Percentiles rank a stretch among this genome's conserved stretches.
Evolutionary conservation across 2,888 invertebrate genomes (phyloP).

Genomic region (Trypoxylon attenuatum): DNA sequence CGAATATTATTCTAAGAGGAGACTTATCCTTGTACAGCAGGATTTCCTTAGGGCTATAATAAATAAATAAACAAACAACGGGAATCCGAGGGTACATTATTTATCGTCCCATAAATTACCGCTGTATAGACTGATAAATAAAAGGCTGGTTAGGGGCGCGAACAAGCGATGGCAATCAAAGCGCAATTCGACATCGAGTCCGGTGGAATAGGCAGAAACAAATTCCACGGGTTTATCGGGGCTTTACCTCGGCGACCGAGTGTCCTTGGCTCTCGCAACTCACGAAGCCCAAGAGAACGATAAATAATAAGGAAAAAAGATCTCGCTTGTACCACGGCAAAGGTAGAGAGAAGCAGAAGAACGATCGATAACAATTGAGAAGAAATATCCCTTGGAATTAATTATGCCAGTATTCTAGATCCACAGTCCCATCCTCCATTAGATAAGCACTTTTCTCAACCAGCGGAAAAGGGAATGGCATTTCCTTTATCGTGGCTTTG

Average conservation of each 20-base stretch:
- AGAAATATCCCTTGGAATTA: slow-evolving; percentile 30
- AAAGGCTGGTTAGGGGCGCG: slow-evolving; percentile 44
- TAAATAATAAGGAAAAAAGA: slow-evolving; percentile 32
- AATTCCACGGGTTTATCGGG: slow-evolving; percentile 28
- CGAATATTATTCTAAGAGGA: too few species aligned
- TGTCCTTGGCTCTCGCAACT: slow-evolving; percentile 15
- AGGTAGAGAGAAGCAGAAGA: not conserved
- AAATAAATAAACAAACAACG: too few species aligned
- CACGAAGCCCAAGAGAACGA: slow-evolving; percentile 5
- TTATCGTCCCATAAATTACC: slow-evolving; percentile 48
- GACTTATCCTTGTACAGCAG: too few species aligned
- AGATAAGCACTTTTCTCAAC: slow-evolving; percentile 35
- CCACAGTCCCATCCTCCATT: too few species aligned
- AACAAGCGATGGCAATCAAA: slow-evolving; percentile 42
- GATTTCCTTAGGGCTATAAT: too few species aligned
- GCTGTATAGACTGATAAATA: slow-evolving; percentile 49
- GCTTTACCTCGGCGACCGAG: slow-evolving; percentile 21
- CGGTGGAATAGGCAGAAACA: slow-evolving; percentile 34
- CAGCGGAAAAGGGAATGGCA: slow-evolving; percentile 49
- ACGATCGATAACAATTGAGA: slow-evolving; percentile 24
- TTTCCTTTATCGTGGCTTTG: slow-evolving; percentile 48
- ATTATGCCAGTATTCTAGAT: too few species aligned
- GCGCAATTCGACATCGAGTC: slow-evolving; percentile 45
- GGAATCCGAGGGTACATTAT: slow-evolving; percentile 19
- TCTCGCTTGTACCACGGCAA: too few species aligned